Percentiles rank a stretch among this genome's conserved stretches.
phyloP scores from a whole-genome alignment of 2,797 vertebrate genomes.

The Buceros bicornis region DNA sequence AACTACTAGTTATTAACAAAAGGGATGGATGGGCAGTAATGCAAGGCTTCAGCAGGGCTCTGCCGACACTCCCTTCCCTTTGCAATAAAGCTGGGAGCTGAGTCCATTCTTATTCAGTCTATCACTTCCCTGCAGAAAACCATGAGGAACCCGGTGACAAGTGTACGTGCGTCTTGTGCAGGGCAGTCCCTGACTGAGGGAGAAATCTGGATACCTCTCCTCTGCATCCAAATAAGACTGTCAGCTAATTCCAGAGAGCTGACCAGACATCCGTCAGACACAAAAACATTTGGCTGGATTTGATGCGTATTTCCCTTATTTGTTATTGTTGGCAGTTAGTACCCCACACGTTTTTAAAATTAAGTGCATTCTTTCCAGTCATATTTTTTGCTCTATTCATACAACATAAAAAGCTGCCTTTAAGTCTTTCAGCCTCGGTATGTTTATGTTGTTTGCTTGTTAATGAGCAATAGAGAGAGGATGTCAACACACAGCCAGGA shows the following conservation, averaged over 20 bases:
- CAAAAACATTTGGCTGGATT: background rate
- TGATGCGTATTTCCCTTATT: background rate
- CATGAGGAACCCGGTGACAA: background rate
- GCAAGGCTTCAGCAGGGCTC: background rate
- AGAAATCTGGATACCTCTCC: background rate
- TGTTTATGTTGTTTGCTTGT: background rate
- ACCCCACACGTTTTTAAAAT: background rate
- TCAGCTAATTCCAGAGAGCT: background rate
- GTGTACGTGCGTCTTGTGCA: background rate
- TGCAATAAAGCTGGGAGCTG: background rate
- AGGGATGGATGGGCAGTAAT: background rate
- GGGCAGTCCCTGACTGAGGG: background rate
- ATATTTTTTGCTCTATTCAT: background rate
- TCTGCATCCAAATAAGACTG: background rate
- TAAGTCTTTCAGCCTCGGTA: constrained; percentile 21
- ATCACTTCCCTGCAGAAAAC: constrained; percentile 19
- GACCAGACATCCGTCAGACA: background rate
- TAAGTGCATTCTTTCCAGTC: background rate
- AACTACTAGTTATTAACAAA: background rate
- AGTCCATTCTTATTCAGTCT: background rate
- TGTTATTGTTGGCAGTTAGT: background rate
- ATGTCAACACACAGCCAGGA: constrained; percentile 12
- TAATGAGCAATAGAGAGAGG: background rate
- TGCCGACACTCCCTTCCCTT: background rate
- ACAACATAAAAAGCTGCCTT: background rate